phyloP scores from a whole-genome alignment of 2,113 vertebrate species.

The Lepidothrix coronata region DNA sequence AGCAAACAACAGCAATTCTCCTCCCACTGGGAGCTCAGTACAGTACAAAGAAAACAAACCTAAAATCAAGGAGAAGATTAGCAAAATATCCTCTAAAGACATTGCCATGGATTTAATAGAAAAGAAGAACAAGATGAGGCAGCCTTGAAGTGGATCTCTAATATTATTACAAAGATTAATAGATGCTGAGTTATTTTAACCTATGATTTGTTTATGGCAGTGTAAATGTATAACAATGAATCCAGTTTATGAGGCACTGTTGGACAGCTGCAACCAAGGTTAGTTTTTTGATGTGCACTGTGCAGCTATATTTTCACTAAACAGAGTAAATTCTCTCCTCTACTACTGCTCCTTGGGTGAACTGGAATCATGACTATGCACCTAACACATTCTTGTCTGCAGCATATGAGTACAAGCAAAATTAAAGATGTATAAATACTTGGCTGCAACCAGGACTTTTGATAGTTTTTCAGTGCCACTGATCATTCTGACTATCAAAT shows the following conservation, averaged over 20 bases:
- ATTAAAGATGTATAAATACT: background rate
- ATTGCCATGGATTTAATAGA: background rate
- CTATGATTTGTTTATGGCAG: background rate
- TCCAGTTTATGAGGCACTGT: background rate
- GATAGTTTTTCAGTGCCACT: background rate
- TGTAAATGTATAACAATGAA: background rate
- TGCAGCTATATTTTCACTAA: background rate
- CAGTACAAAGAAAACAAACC: background rate
- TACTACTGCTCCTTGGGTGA: background rate
- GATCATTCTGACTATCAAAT: background rate
- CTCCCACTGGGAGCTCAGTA: background rate
- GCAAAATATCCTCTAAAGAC: background rate
- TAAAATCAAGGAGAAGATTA: background rate
- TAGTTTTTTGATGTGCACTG: background rate
- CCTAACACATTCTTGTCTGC: background rate
- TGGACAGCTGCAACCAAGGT: background rate
- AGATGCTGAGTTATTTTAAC: background rate
- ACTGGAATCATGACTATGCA: background rate
- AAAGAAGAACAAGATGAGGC: background rate
- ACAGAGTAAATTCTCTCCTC: background rate
- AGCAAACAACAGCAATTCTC: background rate
- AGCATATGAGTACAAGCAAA: fast-evolving
- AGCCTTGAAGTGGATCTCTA: background rate
- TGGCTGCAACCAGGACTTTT: background rate
- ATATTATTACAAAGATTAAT: background rate